These are phyloP conservation scores for Parapristionchus giblindavisi DNA, from an alignment of 2,888 invertebrate species.

Conservation along the genomic window DNA sequence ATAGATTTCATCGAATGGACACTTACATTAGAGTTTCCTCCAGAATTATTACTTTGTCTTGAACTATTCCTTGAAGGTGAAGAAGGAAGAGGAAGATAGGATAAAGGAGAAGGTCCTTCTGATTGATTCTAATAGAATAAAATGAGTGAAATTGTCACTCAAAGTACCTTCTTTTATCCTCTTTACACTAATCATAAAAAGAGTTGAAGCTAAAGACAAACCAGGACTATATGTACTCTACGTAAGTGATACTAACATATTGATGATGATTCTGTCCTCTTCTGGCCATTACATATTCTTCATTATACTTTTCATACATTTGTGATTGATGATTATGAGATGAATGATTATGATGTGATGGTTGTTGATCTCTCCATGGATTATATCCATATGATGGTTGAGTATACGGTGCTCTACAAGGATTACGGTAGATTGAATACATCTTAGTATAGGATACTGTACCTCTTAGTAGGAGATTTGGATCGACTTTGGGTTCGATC, in stretches of 20 bases:
- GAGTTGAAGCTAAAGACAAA: too few relatives aligned
- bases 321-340: too few relatives aligned
- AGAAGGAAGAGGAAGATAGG: conserved; percentile 24
- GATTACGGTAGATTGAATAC: too few relatives aligned
- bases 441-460: too few relatives aligned
- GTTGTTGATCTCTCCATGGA: conserved; percentile 10
- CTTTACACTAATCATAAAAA: too few relatives aligned
- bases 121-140: neutral
- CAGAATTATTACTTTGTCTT: conserved; percentile 25
- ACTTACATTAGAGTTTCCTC: conserved; percentile 23
- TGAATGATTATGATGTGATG: too few relatives aligned
- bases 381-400: neutral
- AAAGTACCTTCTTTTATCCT: too few relatives aligned
- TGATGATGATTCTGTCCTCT: neutral
- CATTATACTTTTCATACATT: conserved; percentile 29
- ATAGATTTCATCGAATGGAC: neutral
- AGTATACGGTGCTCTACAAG: too few relatives aligned
- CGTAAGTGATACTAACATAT: conserved; percentile 11
- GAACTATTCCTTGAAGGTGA: conserved; percentile 34
- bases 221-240: too few relatives aligned
- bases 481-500: conserved; percentile 36
- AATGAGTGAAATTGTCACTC: neutral
- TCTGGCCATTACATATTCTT: neutral
- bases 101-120: conserved; percentile 18
- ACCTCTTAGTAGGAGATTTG: conserved; percentile 23